Conservation (phyloP, 2,113 vertebrate genomes). For the Kryptolebias marmoratus region DNA sequence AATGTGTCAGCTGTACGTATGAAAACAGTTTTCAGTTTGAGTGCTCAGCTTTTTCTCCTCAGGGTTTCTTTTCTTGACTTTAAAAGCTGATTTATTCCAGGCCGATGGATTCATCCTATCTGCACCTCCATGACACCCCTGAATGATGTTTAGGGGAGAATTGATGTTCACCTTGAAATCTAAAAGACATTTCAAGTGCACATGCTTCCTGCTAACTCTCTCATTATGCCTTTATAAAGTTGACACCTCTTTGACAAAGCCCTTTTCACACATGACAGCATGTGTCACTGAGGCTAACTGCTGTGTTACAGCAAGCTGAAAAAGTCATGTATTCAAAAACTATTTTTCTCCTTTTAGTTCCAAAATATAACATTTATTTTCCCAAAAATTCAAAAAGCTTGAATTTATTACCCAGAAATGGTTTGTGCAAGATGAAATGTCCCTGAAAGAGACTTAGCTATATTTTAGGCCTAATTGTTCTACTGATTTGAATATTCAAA, state of each 20-base stretch:
- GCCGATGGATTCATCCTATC: slow-evolving; percentile 7
- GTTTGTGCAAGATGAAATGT: background rate
- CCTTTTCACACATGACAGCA: background rate
- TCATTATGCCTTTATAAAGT: background rate
- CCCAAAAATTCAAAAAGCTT: background rate
- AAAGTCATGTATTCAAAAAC: background rate
- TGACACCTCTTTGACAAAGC: background rate
- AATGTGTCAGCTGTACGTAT: slow-evolving; percentile 12
- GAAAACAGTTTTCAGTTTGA: slow-evolving; percentile 24
- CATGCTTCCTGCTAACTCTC: background rate
- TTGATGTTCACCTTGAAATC: slow-evolving; percentile 30
- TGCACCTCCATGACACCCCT: background rate
- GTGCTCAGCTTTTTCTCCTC: background rate
- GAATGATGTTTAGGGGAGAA: slow-evolving; percentile 10
- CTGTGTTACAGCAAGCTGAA: background rate
- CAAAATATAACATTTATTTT: background rate
- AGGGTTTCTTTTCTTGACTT: slow-evolving; percentile 2
- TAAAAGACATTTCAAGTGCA: slow-evolving; percentile 1
- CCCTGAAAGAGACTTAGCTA: background rate
- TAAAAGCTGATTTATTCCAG: slow-evolving; percentile 13
- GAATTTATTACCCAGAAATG: background rate
- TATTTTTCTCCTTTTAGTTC: background rate
- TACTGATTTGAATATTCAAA: too few species aligned
- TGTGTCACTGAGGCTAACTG: slow-evolving; percentile 3
- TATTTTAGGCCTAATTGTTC: too few species aligned